Evolutionary conservation across 1,140 invertebrate species (phyloP), one percentile per base, ranked within the genome.

Genomic region (Asbolus verrucosus): DNA sequence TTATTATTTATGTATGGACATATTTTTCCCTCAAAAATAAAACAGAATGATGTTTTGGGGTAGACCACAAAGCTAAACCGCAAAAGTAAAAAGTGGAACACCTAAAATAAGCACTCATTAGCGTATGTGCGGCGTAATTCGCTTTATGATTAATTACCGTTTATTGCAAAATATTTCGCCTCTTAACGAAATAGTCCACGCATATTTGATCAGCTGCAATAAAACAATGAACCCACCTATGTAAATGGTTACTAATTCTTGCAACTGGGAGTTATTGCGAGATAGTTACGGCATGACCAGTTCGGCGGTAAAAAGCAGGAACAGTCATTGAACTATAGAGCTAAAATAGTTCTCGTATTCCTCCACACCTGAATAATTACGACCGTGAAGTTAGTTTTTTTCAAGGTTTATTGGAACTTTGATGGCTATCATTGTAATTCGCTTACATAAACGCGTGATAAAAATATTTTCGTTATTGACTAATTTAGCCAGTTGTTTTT

Each of bases 371-470:
- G 46, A 54, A 54, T 54, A 54, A 54, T 54, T 54, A 54, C 46
- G 46, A 54, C 46, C 46, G 46, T 62, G 59, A 62, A 62, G 30
- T 38, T 62, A n/a, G 59, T 33, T 63, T 63, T 41, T 63, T 63
- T 39, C 61, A 63, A 63, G 61, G 61, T 63, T 63, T 63, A 63
- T 63, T 63, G 18, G 21, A 63, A 63, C 21, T 63, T 63, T 39
- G 60, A 62, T 63, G 39, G 61, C 33, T 63, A 63, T 63, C 61
- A 63, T 41, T 63, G 61, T 63, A 19, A 36, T 38, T 62, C 60
- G 61, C 61, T 63, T 63, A 63, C 61, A 63, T 63, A 63, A 63
- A 63, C 61, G 61, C 61, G 61, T 63, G 61, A 63, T 63, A 39
- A 63, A 63, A 63, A 63, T 63, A 63, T 63, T 54, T 63, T 63